These are phyloP conservation scores for Caenorhabditis elegans DNA, from an alignment of 1,140 invertebrate species.

Conservation along the genomic window WBcel235 BX284604.4:10557501-10558000, in stretches of 20 bases:
- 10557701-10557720: background rate
- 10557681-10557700: background rate
- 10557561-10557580: no score
- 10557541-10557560: no score
- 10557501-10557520: background rate
- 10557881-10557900: background rate
- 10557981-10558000: no score
- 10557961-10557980: no score
- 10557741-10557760: background rate
- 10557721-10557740: background rate
- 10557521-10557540: no score
- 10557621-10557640: background rate
- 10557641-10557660: background rate
- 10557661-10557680: background rate
- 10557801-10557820: background rate
- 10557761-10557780: background rate
- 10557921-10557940: no score
- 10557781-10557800: background rate
- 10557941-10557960: no score
- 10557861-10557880: background rate
- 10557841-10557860: no score
- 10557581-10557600: background rate
- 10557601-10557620: background rate
- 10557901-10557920: no score
- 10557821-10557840: no score